Evolutionary conservation across 2,797 vertebrate species (phyloP), one percentile per base, ranked within the genome.

Genomic region (Tarsius wallacei): DNA sequence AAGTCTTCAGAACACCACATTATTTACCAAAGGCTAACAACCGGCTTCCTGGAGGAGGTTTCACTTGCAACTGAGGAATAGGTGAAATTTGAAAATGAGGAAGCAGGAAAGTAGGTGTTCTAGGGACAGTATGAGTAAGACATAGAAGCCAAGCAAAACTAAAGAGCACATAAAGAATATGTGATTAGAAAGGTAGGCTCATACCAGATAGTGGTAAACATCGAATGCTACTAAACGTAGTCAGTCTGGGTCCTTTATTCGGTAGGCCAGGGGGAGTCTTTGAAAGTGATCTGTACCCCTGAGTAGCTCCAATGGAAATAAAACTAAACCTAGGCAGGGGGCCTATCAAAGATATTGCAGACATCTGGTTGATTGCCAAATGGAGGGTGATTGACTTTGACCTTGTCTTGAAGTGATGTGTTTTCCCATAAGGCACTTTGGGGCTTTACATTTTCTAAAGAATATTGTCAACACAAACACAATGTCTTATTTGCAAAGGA

Each of bases 401-500:
- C 55, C 42, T 90, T 90, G 47, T 61, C 49, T 71, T 33, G 51
- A 66, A 63, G 28, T 59, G 42, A 82, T 86, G 17, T 68, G 47
- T 73, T 94, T 94, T 94, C 76, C 66, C 51, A 36, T 57, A 84
- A 87, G 42, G 28, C 33, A 90, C 55, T 91, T 71, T 24, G 47
- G 93, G 81, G 24, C 17, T 93, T 85, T n/a, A 91, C 0, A 68
- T 51, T 88, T 87, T 94, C 26, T 33, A 31, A 83, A 82, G 63
- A 88, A 85, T 91, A 42, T 33, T 81, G 70, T 89, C 9, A 91
- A 57, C 36, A 95, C 19, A 33, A 77, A 61, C 7, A 49, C 10
- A 83, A 70, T 36, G 47, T 49, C 42, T 96, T 85, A 77, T 96
- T 96, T 96, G 71, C 36, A 74, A 51, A 96, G 59, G 57, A 78